A percentile compares a stretch with the other conserved stretches of the same genome.
phyloP scores from a whole-genome alignment of 2,888 invertebrate genomes.

The Bimastos eiseni region DNA sequence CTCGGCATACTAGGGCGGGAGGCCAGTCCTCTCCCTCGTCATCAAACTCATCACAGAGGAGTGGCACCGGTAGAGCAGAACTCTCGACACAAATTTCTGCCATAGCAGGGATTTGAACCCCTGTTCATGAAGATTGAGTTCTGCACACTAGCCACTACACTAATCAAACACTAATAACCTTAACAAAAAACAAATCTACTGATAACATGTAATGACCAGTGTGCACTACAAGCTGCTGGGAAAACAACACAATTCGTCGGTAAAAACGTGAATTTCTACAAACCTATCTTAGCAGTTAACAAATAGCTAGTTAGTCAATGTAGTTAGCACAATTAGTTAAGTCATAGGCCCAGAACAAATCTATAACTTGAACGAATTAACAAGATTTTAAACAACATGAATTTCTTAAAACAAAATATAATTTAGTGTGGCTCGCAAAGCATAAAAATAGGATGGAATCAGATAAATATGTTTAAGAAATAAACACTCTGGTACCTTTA shows the following conservation, averaged over 20 bases:
- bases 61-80: too few relatives aligned
- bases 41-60: too few relatives aligned
- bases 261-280: not conserved
- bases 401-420: not conserved
- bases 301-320: not conserved
- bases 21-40: too few relatives aligned
- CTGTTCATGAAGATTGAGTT: too few relatives aligned
- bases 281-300: not conserved
- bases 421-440: not conserved
- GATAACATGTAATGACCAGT: not conserved
- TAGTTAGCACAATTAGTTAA: not conserved
- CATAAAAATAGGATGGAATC: not conserved
- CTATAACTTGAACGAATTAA: not conserved
- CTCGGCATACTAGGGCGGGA: too few relatives aligned
- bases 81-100: too few relatives aligned
- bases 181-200: not conserved
- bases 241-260: too few relatives aligned
- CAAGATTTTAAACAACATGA: not conserved
- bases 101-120: too few relatives aligned
- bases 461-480: not conserved
- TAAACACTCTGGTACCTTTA: not conserved
- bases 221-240: too few relatives aligned
- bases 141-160: too few relatives aligned
- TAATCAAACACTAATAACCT: not conserved
- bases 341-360: not conserved